phyloP scores from a whole-genome alignment of 1,140 invertebrate species.

The Asbolus verrucosus region DNA sequence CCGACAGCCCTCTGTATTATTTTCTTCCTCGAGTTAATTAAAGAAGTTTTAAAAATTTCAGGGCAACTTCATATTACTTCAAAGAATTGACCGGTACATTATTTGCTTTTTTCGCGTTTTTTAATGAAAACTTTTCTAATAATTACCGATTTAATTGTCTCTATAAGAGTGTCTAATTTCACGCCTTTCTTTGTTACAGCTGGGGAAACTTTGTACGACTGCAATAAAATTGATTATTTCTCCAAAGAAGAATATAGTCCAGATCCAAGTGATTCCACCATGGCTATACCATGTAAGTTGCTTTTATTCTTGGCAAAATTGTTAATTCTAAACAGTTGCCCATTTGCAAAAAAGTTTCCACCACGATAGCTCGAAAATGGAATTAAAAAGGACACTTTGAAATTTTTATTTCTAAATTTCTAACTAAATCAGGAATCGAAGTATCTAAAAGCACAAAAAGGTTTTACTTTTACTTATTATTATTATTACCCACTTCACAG shows the following conservation, averaged over 20 bases:
- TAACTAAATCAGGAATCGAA: no score
- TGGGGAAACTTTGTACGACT: slow-evolving; percentile 69
- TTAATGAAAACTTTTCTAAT: slow-evolving; percentile 45
- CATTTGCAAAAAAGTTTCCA: no score
- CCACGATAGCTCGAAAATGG: no score
- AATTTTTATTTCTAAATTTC: no score
- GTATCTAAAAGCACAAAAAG: no score
- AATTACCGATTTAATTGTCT: slow-evolving; percentile 28
- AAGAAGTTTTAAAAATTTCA: slow-evolving; percentile 32
- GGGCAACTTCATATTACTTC: slow-evolving; percentile 30
- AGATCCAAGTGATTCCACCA: slow-evolving; percentile 87
- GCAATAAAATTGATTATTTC: slow-evolving; percentile 88
- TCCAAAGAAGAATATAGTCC: slow-evolving; percentile 85
- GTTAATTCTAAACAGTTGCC: no score
- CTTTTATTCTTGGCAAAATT: no score
- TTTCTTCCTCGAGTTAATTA: slow-evolving; percentile 28
- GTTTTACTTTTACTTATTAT: no score
- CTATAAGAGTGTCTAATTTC: slow-evolving; percentile 3
- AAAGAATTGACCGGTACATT: slow-evolving; percentile 23
- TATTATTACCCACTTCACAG: no score
- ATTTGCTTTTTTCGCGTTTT: slow-evolving; percentile 21
- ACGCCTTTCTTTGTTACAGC: slow-evolving; percentile 59
- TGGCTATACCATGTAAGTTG: slow-evolving; percentile 89
- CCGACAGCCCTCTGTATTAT: no score
- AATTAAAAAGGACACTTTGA: no score